Base-by-base conservation (phyloP, 2,888 invertebrate species). In the Euphydryas editha region DNA sequence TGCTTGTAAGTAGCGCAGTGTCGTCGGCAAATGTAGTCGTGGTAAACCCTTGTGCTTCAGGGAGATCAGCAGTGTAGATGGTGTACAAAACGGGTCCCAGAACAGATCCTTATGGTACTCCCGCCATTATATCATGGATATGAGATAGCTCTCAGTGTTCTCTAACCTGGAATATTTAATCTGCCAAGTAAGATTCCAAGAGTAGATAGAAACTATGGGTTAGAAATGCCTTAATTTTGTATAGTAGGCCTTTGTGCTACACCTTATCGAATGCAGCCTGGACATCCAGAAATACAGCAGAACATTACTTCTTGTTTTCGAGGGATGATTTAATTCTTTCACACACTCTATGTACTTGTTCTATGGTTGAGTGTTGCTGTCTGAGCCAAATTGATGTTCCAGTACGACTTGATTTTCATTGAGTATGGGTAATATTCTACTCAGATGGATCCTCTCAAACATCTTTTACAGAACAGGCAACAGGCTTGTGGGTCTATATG, bases 301-400 rank as follows among this genome's bases (percentile, higher is more conserved):
- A 58, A 17, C 44, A 63, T 4, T 64, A 64, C 24, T 64, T 42
- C 30, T 59, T 59, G 8, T 18, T 20, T 47, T 62, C 55, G 1
- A 62, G 20, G 5, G 37, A 7, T 15, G 42, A 13, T 17, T 59
- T 54, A 17, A 67, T 54, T 2, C 17, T 21, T 8, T 54, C 21
- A 17, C 15, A 20, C 8, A 62, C 54, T 24, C 59, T 13, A 21
- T 67, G 62, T 7, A 62, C 30, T 54, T 67, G 39, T 37, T 67
- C 55, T 24, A 66, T n/a, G 0, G 62, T 66, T 1, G 51, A 61
- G 10, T 62, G 61, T 2, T 44, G 10, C 5, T 49, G 10, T 42
- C 57, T 57, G n/a, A 64, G 59, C 64, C 64, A 54, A 65, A 65
- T 21, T 57, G 46, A n/a, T 46, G 37, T 30, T 62, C 10, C 1